Base-by-base conservation (phyloP, 1,140 invertebrate genomes). In the Coelopa frigida region DNA sequence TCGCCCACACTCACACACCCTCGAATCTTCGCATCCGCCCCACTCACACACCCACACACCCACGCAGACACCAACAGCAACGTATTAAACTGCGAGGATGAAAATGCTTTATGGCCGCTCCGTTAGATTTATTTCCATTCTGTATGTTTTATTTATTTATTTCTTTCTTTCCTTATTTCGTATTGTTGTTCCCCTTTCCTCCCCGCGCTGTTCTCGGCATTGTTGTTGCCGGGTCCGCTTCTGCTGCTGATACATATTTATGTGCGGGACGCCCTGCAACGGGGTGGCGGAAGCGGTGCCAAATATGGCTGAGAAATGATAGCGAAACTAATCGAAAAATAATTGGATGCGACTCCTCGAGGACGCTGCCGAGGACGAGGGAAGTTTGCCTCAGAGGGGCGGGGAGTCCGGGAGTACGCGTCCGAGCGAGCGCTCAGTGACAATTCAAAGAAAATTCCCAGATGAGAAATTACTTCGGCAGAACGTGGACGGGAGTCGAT, bases 111-210 rank as follows among this genome's bases (percentile, higher is more conserved):
- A 61, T 61, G 59, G 59, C 59, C 58, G 62, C 59, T 62, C 59
- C 62, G 59, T 61, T 57, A 61, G 59, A 61, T 61, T 61, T 61
- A 61, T 61, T 61, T 61, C 59, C 59, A 29, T 62, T 61, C 57
- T 61, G 59, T 61, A 62, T 61, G 59, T 61, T 61, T 61, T 61
- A 61, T 61, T 61, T 61, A 61, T 61, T 61, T 61, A n/a, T n/a
- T n/a, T n/a, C n/a, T n/a, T n/a, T n/a, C n/a, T n/a, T n/a, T n/a
- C n/a, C n/a, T n/a, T n/a, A n/a, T n/a, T n/a, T n/a, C n/a, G n/a
- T n/a, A n/a, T n/a, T n/a, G n/a, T n/a, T n/a, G n/a, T n/a, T n/a
- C n/a, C n/a, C n/a, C n/a, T n/a, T n/a, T n/a, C n/a, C n/a, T n/a
- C n/a, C n/a, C n/a, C n/a, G n/a, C n/a, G n/a, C n/a, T n/a, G n/a